Evolutionary conservation across 2,113 vertebrate genomes (phyloP), one percentile per base, ranked within the genome.

Genomic region (Lonchura striata): DNA sequence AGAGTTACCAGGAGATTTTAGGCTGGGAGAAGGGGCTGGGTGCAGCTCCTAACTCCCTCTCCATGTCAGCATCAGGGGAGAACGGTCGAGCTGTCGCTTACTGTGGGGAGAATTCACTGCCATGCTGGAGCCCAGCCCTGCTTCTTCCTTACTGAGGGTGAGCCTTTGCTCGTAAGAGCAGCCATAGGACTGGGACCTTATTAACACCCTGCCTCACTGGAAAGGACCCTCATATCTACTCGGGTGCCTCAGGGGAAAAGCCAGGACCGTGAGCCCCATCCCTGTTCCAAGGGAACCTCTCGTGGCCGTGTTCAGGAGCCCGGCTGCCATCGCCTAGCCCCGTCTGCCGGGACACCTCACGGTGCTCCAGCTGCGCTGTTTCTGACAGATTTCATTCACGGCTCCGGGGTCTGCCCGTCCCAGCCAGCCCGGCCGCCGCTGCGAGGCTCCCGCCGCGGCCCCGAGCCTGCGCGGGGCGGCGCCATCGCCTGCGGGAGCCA

Each of bases 351-450:
- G 70, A 44, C 52, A 56, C 22, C 17, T 23, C 0, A 1, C 2
- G 1, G 16, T 42, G 59, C 18, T n/a, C 13, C 7, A 17, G 30
- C 22, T 41, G 35, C 0, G 0, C 21, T 24, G 27, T 39, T 61
- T 31, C 28, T 41, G 46, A 20, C 9, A 20, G 46, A 21, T 20
- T 33, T 35, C 2, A 2, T 27, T 27, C 31, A 9, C 35, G 6
- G 1, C 46, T 27, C 30, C 0, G 2, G 59, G 37, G 12, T 52
- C 35, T 16, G 30, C 11, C 27, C 0, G 0, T 77, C 28, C 35
- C 57, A 15, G 33, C 42, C 0, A 0, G 61, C 28, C 35, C 57
- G 11, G 33, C 42, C 5, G 0, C 9, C 0, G 1, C 15, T 15
- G 21, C 1, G 12, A 60, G n/a, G 21, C 15, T 49, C 72, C 54